These are phyloP conservation scores for Hyperoplus immaculatus DNA, from an alignment of 2,797 vertebrate genomes.

Conservation along the genomic window DNA sequence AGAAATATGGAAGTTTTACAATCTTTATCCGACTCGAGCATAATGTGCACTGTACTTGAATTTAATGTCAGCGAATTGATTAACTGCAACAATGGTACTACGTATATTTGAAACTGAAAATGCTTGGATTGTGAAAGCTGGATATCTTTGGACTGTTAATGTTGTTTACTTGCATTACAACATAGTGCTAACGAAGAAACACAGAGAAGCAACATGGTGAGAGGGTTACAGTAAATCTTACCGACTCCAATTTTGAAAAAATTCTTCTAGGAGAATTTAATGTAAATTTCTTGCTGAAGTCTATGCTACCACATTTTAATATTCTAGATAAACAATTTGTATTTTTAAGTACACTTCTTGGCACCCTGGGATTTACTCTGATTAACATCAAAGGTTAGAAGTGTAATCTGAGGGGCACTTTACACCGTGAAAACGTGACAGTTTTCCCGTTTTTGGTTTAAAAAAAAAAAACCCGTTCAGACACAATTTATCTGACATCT, in stretches of 20 bases:
- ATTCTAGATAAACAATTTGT: constrained; percentile 60
- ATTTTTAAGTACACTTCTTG: constrained; percentile 54
- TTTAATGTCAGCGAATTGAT: constrained; percentile 3
- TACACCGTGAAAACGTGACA: too few relatives aligned
- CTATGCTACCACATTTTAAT: constrained; percentile 32
- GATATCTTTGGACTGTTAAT: constrained; percentile 13
- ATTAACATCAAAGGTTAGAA: constrained; percentile 68
- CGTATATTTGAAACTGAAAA: constrained; percentile 7
- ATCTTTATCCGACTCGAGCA: neutral
- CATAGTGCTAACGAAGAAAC: constrained; percentile 53
- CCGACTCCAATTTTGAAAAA: constrained; percentile 30
- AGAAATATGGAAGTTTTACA: neutral
- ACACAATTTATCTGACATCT: too few relatives aligned
- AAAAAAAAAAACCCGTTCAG: too few relatives aligned
- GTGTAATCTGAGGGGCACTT: constrained; percentile 32
- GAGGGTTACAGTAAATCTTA: constrained; percentile 34
- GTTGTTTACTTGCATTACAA: constrained; percentile 57
- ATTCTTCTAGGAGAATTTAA: constrained; percentile 32
- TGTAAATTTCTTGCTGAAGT: constrained; percentile 37
- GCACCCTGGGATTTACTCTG: constrained; percentile 64
- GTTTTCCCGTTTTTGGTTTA: too few relatives aligned
- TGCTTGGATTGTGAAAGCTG: constrained; percentile 25
- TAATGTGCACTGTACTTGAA: neutral
- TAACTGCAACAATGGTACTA: neutral
- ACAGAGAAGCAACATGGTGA: constrained; percentile 40